Conservation (phyloP, 1,140 invertebrate genomes). For the Panagrolaimus sp. region DNA sequence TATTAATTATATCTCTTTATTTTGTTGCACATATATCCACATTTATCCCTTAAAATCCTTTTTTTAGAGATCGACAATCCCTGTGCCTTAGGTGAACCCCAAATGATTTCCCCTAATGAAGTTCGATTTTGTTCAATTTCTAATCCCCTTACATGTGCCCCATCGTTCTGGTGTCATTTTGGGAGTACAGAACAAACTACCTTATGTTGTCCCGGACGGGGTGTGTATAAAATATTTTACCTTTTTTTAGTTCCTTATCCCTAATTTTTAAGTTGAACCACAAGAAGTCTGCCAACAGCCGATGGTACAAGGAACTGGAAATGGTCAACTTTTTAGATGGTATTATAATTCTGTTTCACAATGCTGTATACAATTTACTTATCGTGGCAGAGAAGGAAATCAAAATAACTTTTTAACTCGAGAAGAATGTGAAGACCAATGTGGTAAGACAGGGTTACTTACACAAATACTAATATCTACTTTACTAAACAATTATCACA, state of each 20-base stretch:
- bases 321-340: constrained; percentile 33
- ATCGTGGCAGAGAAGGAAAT: constrained; percentile 42
- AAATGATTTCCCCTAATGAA: constrained; percentile 29
- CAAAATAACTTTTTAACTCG: constrained; percentile 46
- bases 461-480: neutral
- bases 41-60: neutral
- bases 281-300: constrained; percentile 36
- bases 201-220: constrained; percentile 51
- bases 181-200: constrained; percentile 48
- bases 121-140: constrained; percentile 44
- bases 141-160: constrained; percentile 40
- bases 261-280: constrained; percentile 21
- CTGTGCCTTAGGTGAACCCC: constrained; percentile 38
- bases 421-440: constrained; percentile 37
- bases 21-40: neutral
- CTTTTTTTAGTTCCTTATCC: neutral
- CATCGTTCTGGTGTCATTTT: constrained; percentile 50
- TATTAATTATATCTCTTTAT: no score
- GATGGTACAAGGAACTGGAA: constrained; percentile 34
- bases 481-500: no score
- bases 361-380: constrained; percentile 37
- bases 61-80: constrained; percentile 48
- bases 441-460: constrained; percentile 4
- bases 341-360: constrained; percentile 35
- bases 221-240: constrained; percentile 20